phyloP scores from a whole-genome alignment of 2,113 vertebrate genomes.

The Pongo abelii region DNA sequence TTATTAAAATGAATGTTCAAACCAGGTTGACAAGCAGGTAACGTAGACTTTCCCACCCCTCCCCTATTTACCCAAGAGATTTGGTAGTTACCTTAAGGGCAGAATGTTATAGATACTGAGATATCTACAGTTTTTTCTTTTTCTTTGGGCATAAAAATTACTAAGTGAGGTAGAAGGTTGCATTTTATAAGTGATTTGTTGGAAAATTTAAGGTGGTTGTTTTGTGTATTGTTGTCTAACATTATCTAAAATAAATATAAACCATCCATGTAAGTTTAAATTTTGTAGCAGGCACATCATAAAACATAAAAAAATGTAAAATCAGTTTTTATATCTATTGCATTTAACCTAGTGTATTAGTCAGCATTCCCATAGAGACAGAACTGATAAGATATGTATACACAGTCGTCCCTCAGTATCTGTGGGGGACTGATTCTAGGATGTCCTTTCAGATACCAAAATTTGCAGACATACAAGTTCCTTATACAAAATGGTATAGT shows the following conservation, averaged over 20 bases:
- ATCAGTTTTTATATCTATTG: neutral
- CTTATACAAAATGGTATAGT: neutral
- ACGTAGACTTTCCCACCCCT: neutral
- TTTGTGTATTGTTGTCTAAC: neutral
- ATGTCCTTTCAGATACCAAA: neutral
- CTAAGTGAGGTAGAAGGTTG: neutral
- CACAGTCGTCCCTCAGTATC: neutral
- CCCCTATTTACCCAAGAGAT: neutral
- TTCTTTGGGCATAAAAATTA: neutral
- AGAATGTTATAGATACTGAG: neutral
- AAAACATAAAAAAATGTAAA: neutral
- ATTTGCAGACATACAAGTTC: neutral
- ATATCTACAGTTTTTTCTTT: neutral
- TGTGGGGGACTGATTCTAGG: neutral
- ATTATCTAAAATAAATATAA: neutral
- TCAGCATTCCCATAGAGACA: neutral
- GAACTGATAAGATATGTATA: neutral
- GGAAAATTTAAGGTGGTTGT: neutral
- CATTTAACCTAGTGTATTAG: neutral
- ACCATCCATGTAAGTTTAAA: neutral
- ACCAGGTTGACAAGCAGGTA: neutral
- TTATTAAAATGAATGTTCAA: neutral
- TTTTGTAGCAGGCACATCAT: neutral
- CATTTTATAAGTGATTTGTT: neutral
- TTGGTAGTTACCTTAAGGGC: neutral